phyloP scores from a whole-genome alignment of 2,113 vertebrate genomes.

The Beaufortia kweichowensis region DNA sequence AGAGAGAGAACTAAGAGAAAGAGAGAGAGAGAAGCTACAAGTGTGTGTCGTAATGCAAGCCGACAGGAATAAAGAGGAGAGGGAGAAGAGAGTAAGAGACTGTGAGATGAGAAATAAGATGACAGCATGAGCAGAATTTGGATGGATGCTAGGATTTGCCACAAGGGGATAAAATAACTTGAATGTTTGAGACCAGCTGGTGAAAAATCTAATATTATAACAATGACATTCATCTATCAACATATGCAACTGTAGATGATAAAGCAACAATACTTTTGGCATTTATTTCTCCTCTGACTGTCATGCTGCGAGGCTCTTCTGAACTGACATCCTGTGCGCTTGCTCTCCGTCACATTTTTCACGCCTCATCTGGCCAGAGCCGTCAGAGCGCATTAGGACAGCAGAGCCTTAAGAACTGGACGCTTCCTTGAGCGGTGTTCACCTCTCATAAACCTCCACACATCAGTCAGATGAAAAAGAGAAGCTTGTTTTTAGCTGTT shows the following conservation, averaged over 20 bases:
- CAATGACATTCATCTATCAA: background rate
- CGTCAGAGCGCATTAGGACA: constrained; percentile 9
- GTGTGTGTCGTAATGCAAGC: background rate
- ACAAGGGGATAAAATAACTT: constrained; percentile 15
- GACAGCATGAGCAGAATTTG: constrained; percentile 30
- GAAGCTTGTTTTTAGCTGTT: background rate
- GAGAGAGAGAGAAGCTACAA: background rate
- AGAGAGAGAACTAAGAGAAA: constrained; percentile 16
- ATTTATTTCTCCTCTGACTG: constrained; percentile 20
- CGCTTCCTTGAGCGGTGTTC: constrained; percentile 23
- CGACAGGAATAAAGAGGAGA: constrained; percentile 27
- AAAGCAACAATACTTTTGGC: background rate
- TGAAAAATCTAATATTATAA: background rate
- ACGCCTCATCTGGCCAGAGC: constrained; percentile 20
- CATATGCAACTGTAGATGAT: background rate
- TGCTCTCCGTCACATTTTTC: constrained; percentile 4
- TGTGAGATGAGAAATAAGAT: constrained; percentile 35
- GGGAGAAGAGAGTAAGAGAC: background rate
- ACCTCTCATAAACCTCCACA: constrained; percentile 7
- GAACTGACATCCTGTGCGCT: constrained; percentile 5
- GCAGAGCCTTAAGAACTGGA: constrained; percentile 17
- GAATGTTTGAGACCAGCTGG: constrained; percentile 21
- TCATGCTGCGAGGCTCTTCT: background rate
- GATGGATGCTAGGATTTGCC: constrained; percentile 11
- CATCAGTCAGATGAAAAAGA: background rate